Conservation (phyloP, 2,113 vertebrate species). For the Prionailurus bengalensis region DNA sequence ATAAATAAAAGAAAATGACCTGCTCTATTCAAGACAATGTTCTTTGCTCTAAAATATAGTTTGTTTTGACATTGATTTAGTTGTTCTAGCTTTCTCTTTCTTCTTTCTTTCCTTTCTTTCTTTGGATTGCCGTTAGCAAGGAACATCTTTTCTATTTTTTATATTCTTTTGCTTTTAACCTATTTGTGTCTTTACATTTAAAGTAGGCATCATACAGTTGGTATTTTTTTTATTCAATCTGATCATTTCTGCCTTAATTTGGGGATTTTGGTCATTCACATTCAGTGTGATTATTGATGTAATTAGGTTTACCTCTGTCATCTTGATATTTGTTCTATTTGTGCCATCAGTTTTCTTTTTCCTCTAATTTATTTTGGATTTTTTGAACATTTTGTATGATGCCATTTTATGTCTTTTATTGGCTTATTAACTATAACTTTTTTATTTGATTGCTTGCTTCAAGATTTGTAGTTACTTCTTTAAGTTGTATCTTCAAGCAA, state of each 20-base stretch:
- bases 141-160: neutral
- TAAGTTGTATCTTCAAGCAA: neutral
- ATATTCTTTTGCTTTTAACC: neutral
- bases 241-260: neutral
- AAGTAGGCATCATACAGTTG: neutral
- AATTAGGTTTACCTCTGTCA: neutral
- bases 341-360: neutral
- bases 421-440: neutral
- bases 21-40: neutral
- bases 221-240: neutral
- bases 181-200: neutral
- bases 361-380: neutral
- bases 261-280: neutral
- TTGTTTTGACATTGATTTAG: neutral
- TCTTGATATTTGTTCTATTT: neutral
- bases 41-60: neutral
- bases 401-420: neutral
- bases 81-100: neutral
- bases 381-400: neutral
- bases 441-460: neutral
- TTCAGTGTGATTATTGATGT: neutral
- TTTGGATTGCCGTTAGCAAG: neutral
- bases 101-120: neutral
- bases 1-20: neutral
- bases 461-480: neutral